Evolutionary conservation across 2,888 invertebrate species (phyloP).

Genomic region (Parnassius mnemosyne): DNA sequence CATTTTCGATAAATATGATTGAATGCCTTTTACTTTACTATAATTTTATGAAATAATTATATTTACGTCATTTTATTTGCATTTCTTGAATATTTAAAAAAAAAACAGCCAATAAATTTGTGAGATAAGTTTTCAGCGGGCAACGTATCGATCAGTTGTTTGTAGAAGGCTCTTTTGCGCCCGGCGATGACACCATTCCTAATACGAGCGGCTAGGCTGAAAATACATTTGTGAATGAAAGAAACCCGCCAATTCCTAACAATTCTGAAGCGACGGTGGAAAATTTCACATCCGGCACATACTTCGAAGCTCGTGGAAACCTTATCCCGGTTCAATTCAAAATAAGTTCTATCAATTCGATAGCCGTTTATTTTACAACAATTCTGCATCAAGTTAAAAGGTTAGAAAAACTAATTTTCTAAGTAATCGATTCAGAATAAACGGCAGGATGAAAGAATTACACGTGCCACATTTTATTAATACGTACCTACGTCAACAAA

Average conservation of each 20-base stretch:
- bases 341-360: slow-evolving; percentile 20
- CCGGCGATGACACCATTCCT: slow-evolving; percentile 62
- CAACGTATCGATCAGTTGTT: slow-evolving; percentile 66
- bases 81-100: too few relatives aligned
- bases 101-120: background rate
- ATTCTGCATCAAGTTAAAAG: slow-evolving; percentile 8
- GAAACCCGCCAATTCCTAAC: slow-evolving; percentile 45
- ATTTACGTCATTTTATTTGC: too few relatives aligned
- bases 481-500: slow-evolving; percentile 18
- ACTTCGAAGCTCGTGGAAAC: slow-evolving; percentile 23
- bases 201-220: slow-evolving; percentile 48
- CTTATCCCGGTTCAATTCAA: slow-evolving; percentile 23
- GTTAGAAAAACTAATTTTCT: slow-evolving; percentile 27
- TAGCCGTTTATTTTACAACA: slow-evolving; percentile 6
- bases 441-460: slow-evolving; percentile 24
- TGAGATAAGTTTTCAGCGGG: slow-evolving; percentile 31
- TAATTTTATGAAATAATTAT: too few relatives aligned
- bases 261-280: slow-evolving; percentile 58
- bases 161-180: slow-evolving; percentile 47
- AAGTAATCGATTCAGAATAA: slow-evolving; percentile 27
- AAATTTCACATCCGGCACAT: slow-evolving; percentile 65
- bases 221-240: slow-evolving; percentile 60
- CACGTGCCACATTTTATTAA: slow-evolving; percentile 28
- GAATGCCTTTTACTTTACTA: too few relatives aligned
- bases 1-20: too few relatives aligned